Evolutionary conservation across 2,113 vertebrate species (phyloP).

Genomic region (Cololabis saira): DNA sequence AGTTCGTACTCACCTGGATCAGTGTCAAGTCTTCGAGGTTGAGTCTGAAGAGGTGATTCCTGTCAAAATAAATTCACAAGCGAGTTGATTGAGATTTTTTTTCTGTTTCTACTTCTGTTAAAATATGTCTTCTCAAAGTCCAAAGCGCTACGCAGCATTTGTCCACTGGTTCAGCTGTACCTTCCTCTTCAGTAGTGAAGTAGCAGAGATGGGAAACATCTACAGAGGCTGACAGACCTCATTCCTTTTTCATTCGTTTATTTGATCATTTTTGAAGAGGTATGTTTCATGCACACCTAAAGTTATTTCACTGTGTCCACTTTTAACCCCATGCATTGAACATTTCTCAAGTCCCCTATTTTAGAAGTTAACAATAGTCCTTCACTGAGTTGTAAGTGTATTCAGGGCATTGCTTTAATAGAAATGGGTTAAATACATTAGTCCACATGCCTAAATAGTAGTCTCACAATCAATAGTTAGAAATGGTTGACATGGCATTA

Average conservation of each 20-base stretch:
- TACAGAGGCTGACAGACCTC: not conserved
- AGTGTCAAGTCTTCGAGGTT: constrained; percentile 90
- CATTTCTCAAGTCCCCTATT: not conserved
- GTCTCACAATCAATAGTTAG: too few species aligned
- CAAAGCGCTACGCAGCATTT: not conserved
- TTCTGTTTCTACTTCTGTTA: not conserved
- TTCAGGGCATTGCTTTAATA: not conserved
- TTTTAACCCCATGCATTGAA: constrained; percentile 1
- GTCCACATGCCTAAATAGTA: too few species aligned
- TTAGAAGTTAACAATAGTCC: constrained; percentile 1
- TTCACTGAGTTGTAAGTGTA: constrained; percentile 4
- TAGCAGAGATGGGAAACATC: constrained; percentile 1
- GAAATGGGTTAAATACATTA: too few species aligned
- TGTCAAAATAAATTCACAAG: constrained; percentile 52
- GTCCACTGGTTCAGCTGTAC: constrained; percentile 6
- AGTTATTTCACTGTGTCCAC: too few species aligned
- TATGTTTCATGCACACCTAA: too few species aligned
- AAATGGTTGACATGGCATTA: too few species aligned
- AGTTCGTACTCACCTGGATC: constrained; percentile 75
- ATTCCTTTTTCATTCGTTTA: too few species aligned
- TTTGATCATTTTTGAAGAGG: too few species aligned
- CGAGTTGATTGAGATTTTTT: constrained; percentile 29
- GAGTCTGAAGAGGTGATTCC: constrained; percentile 94
- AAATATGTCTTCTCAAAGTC: not conserved
- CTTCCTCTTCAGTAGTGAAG: not conserved